phyloP scores from a whole-genome alignment of 2,888 invertebrate species.

The Axea sp. region DNA sequence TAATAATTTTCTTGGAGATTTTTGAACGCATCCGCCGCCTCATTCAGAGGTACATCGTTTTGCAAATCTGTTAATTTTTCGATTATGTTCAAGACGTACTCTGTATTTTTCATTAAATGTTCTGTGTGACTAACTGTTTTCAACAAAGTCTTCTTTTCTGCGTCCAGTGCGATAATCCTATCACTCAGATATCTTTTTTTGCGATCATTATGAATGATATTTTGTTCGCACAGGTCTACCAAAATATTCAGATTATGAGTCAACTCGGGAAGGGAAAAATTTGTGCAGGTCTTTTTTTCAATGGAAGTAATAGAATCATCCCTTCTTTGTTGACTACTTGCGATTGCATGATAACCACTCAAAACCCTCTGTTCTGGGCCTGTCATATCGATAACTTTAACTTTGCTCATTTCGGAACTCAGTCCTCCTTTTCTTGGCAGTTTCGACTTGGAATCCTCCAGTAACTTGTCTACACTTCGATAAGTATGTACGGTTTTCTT shows the following conservation, averaged over 20 bases:
- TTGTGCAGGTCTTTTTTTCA: constrained; percentile 82
- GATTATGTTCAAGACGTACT: constrained; percentile 85
- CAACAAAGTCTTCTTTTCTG: constrained; percentile 87
- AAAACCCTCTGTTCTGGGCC: constrained; percentile 95
- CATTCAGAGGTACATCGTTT: constrained; percentile 81
- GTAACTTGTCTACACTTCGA: constrained; percentile 91
- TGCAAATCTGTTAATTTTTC: constrained; percentile 82
- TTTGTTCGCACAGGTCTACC: constrained; percentile 96
- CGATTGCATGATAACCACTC: constrained; percentile 94
- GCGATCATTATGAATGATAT: constrained; percentile 92
- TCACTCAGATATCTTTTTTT: constrained; percentile 89
- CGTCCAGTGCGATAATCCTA: constrained; percentile 87
- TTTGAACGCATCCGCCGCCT: constrained; percentile 82
- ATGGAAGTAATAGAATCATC: constrained; percentile 81
- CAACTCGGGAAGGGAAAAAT: constrained; percentile 92
- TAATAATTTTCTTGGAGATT: constrained; percentile 83
- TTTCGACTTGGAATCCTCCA: constrained; percentile 90
- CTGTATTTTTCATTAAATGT: constrained; percentile 85
- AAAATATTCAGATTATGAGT: constrained; percentile 94
- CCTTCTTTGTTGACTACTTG: constrained; percentile 83
- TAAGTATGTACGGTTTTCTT: constrained; percentile 90
- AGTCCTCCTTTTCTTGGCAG: constrained; percentile 68
- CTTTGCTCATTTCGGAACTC: constrained; percentile 86
- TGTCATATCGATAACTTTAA: constrained; percentile 99
- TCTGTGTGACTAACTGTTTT: constrained; percentile 86